A percentile compares a stretch with the other conserved stretches of the same genome.
These are phyloP conservation scores for Passerculus sandwichensis DNA, from an alignment of 2,797 vertebrate species.

Conservation along the genomic window DNA sequence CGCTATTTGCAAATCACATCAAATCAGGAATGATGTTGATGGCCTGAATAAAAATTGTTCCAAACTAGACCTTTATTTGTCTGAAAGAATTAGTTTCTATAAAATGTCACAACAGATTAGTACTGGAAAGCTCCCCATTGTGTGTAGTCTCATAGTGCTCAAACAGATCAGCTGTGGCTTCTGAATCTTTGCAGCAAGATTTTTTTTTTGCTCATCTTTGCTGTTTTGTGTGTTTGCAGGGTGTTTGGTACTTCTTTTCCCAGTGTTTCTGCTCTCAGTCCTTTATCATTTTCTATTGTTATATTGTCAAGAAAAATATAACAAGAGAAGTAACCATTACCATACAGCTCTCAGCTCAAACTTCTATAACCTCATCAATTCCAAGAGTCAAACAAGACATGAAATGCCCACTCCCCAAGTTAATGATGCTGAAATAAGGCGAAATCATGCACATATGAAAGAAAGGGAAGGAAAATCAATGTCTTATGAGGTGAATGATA, in stretches of 20 bases:
- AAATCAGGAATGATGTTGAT: slow-evolving; percentile 33
- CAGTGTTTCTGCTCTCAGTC: neutral
- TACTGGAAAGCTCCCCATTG: slow-evolving; percentile 15
- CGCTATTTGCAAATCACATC: slow-evolving; percentile 46
- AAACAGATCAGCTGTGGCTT: slow-evolving; percentile 35
- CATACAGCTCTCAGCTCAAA: neutral
- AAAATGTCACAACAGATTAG: slow-evolving; percentile 61
- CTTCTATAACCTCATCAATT: neutral
- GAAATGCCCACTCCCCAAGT: neutral
- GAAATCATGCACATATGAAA: neutral
- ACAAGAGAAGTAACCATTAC: neutral
- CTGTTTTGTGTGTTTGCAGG: neutral
- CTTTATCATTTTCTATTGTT: neutral
- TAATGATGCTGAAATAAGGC: slow-evolving; percentile 11
- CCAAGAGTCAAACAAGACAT: neutral
- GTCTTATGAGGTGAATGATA: neutral
- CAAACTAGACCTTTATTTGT: slow-evolving; percentile 57
- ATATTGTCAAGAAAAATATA: neutral
- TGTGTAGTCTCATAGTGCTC: neutral
- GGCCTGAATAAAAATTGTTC: slow-evolving; percentile 34
- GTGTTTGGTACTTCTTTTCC: neutral
- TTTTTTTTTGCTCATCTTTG: slow-evolving; percentile 24
- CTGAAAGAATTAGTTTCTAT: slow-evolving; percentile 41
- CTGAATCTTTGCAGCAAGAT: slow-evolving; percentile 12
- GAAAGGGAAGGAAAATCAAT: neutral